Evolutionary conservation across 2,113 vertebrate genomes (phyloP).

Genomic region (Pimephales promelas): DNA sequence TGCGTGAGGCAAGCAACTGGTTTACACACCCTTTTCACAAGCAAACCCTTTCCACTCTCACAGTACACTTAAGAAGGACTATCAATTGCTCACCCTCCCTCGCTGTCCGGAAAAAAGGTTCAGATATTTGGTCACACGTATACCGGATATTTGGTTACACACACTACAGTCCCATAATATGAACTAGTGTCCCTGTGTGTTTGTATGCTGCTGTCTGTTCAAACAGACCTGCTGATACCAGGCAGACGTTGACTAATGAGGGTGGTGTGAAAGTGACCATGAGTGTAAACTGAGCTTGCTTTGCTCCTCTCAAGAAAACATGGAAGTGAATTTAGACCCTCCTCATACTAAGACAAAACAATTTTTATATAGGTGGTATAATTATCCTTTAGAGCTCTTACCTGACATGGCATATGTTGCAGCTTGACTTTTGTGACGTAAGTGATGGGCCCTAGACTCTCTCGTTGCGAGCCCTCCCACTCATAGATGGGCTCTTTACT

Average conservation of each 20-base stretch:
- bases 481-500: conserved; percentile 82
- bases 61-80: conserved; percentile 19
- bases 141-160: conserved; percentile 26
- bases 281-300: conserved; percentile 39
- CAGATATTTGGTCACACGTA: conserved; percentile 21
- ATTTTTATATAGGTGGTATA: not conserved
- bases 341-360: conserved; percentile 16
- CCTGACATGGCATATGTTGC: conserved; percentile 93
- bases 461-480: conserved; percentile 81
- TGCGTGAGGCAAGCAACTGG: conserved; percentile 65
- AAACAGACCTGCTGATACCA: conserved; percentile 32
- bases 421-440: conserved; percentile 88
- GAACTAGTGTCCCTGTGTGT: not conserved
- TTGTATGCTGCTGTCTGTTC: conserved; percentile 10
- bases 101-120: conserved; percentile 32
- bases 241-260: conserved; percentile 37
- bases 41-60: conserved; percentile 35
- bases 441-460: conserved; percentile 80
- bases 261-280: conserved; percentile 23
- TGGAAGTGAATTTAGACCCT: conserved; percentile 38
- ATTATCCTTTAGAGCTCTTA: conserved; percentile 57
- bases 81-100: conserved; percentile 40
- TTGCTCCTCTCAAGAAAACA: conserved; percentile 12
- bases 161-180: not conserved
- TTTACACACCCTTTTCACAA: conserved; percentile 68